Base-by-base conservation (phyloP, 2,888 invertebrate genomes). In the Perithous albicinctus region DNA sequence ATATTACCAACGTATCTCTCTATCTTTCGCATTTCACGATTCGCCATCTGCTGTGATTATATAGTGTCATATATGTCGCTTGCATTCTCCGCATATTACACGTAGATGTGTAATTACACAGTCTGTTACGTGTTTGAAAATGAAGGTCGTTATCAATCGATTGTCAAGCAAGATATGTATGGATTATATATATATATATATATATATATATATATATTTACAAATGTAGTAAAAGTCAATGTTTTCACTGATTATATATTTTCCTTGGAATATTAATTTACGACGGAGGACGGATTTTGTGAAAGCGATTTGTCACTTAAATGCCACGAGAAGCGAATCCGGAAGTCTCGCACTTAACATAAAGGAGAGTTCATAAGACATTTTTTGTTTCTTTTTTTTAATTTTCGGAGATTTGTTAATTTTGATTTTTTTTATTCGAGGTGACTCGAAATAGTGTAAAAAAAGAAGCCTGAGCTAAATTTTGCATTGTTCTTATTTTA, bases 61-160 rank as follows among this genome's bases (percentile, higher is more conserved):
- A 46, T 46, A 12, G 32, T 41, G 41, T 12, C 41, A 2, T n/a
- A n/a, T n/a, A 12, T 41, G 38, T 10, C 54, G 12, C 15, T 41
- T 29, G 10, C 26, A 15, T 43, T n/a, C 15, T 32, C 10, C 18
- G 15, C 20, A 18, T 12, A 29, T 43, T 66, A 63, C 46, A 46
- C 63, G 51, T 63, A 20, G 67, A n/a, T n/a, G n/a, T n/a, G n/a
- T 87, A 88, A 90, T 91, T 90, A 89, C 89, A 91, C 88, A 90
- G 89, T 90, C 90, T 88, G 91, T 85, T 89, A 88, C 88, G 80
- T 84, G n/a, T n/a, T 88, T 86, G 90, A 91, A 90, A 90, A 87
- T 88, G 89, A 90, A 88, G 85, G 89, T 87, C 84, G 46, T 84
- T 86, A 86, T 87, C 84, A 85, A 82, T 66, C 80, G 83, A 89